These are phyloP conservation scores for Troilus luridus DNA, from an alignment of 2,888 invertebrate species.

Conservation along the genomic window DNA sequence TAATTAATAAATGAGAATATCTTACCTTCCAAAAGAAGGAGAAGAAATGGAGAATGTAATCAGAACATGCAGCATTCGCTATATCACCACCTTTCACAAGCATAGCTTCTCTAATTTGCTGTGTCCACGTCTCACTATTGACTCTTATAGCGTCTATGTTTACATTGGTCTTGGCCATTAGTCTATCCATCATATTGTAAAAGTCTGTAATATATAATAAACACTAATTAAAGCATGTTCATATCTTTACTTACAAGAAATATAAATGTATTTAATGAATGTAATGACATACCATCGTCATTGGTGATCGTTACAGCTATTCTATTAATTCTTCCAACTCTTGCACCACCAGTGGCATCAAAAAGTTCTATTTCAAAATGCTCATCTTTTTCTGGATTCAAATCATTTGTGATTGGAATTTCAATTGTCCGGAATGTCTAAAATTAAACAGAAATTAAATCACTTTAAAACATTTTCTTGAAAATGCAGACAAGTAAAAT, in stretches of 20 bases:
- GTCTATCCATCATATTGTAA: conserved; percentile 72
- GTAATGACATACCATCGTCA: conserved; percentile 70
- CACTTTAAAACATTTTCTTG: neutral
- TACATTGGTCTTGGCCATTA: conserved; percentile 72
- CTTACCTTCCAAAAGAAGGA: conserved; percentile 73
- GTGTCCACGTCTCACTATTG: conserved; percentile 71
- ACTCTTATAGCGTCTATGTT: conserved; percentile 72
- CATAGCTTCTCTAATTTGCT: conserved; percentile 73
- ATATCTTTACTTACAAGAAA: neutral
- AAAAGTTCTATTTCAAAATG: conserved; percentile 73
- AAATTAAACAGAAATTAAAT: conserved; percentile 52
- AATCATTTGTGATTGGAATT: conserved; percentile 73
- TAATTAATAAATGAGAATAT: neutral
- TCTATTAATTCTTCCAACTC: conserved; percentile 70
- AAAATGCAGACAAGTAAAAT: neutral
- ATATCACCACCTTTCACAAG: conserved; percentile 75
- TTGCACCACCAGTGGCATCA: conserved; percentile 70
- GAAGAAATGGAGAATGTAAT: conserved; percentile 74
- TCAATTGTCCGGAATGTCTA: conserved; percentile 72
- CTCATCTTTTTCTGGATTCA: conserved; percentile 75
- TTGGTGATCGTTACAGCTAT: conserved; percentile 72
- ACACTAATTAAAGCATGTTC: neutral
- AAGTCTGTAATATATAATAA: conserved; percentile 69
- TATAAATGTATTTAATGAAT: neutral
- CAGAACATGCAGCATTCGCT: conserved; percentile 71